A percentile compares a stretch with the other conserved stretches of the same genome.
These are phyloP conservation scores for Theretra japonica DNA, from an alignment of 2,888 invertebrate genomes.

Conservation along the genomic window DNA sequence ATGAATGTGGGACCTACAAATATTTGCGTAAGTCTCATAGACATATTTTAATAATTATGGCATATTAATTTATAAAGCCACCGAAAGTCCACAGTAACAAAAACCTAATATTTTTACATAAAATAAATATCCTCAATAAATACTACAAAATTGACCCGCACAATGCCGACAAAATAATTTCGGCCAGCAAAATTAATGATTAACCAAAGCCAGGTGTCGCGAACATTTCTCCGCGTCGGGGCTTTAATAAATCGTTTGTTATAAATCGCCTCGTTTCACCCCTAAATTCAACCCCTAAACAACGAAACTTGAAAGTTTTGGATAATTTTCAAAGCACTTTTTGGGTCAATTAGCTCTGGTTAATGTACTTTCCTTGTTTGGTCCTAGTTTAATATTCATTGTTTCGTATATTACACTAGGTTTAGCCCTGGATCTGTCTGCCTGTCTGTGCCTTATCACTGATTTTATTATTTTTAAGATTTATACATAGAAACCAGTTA, in stretches of 20 bases:
- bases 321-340: slow-evolving; percentile 20
- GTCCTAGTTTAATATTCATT: background rate
- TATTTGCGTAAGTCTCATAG: too few relatives aligned
- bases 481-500: too few relatives aligned
- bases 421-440: background rate
- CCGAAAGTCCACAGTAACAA: too few relatives aligned
- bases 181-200: slow-evolving; percentile 12
- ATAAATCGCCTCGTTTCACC: slow-evolving; percentile 37
- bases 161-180: background rate
- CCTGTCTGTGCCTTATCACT: too few relatives aligned
- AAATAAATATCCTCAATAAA: background rate
- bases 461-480: too few relatives aligned
- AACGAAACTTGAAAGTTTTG: slow-evolving; percentile 10
- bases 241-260: slow-evolving; percentile 40
- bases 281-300: slow-evolving; percentile 16
- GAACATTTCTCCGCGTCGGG: slow-evolving; percentile 37
- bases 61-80: too few relatives aligned
- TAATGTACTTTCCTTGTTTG: slow-evolving; percentile 20
- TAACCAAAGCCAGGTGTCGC: slow-evolving; percentile 41
- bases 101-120: too few relatives aligned
- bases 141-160: background rate
- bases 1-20: too few relatives aligned
- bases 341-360: slow-evolving; percentile 13
- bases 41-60: too few relatives aligned
- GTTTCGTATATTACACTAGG: background rate